Percentiles rank a stretch among this genome's conserved stretches.
phyloP scores from a whole-genome alignment of 1,140 invertebrate species.

The Eriosoma lanigerum region DNA sequence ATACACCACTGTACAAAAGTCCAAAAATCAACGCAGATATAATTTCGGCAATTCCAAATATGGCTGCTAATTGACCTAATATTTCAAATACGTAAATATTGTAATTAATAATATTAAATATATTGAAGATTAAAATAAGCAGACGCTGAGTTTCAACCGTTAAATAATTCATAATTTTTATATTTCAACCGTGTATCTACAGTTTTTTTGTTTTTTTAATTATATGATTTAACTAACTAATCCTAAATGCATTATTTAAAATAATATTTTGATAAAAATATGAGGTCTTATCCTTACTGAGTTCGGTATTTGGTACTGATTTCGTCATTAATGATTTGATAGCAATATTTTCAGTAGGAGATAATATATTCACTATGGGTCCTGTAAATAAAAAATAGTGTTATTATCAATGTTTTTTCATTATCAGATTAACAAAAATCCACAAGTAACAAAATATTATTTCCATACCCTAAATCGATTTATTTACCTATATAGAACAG shows the following conservation, averaged over 20 bases:
- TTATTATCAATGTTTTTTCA: background rate
- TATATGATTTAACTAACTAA: background rate
- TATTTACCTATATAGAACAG: conserved; percentile 4
- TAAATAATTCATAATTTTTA: too few relatives aligned
- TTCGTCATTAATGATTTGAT: conserved; percentile 24
- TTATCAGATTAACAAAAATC: background rate
- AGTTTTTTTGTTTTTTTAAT: background rate
- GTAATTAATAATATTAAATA: background rate
- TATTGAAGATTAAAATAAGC: background rate
- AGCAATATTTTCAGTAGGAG: background rate
- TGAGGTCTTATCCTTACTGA: conserved; percentile 5
- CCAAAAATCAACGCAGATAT: background rate
- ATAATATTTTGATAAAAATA: too few relatives aligned
- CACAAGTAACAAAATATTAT: background rate
- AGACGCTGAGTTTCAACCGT: too few relatives aligned
- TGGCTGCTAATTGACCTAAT: conserved; percentile 8
- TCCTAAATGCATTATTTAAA: background rate
- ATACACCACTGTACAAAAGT: conserved; percentile 4
- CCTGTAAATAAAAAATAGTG: background rate
- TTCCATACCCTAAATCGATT: too few relatives aligned
- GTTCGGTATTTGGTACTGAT: conserved; percentile 4
- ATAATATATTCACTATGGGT: background rate
- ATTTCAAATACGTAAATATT: background rate
- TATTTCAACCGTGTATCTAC: too few relatives aligned
- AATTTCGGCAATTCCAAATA: conserved; percentile 7